Conservation (phyloP, 2,797 vertebrate genomes). For the Xenentodon cancila region DNA sequence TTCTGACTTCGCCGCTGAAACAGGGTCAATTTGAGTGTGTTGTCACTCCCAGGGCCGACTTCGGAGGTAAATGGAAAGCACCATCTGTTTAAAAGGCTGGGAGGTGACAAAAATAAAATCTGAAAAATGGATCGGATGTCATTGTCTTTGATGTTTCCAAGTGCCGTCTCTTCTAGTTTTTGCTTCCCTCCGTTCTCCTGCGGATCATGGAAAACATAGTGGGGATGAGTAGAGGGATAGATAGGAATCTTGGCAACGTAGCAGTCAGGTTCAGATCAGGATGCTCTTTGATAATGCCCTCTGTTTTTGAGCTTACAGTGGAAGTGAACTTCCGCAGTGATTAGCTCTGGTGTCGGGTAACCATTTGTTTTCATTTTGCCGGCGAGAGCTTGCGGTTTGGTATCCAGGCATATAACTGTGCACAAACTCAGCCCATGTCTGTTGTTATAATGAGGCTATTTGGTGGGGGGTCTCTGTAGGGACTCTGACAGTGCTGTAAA, state of each 20-base stretch:
- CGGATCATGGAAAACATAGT: slow-evolving; percentile 37
- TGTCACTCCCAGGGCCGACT: too few relatives aligned
- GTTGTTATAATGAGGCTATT: slow-evolving; percentile 61
- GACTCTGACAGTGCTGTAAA: slow-evolving; percentile 38
- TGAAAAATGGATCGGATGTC: slow-evolving; percentile 63
- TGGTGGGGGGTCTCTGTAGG: slow-evolving; percentile 50
- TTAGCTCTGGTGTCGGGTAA: slow-evolving; percentile 51
- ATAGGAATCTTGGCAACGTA: not conserved
- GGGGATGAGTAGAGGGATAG: slow-evolving; percentile 27
- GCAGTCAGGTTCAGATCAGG: slow-evolving; percentile 13
- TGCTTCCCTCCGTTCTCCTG: slow-evolving; percentile 22
- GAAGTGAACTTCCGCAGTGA: slow-evolving; percentile 42
- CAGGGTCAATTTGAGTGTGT: too few relatives aligned
- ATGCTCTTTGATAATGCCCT: slow-evolving; percentile 26
- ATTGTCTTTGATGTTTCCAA: slow-evolving; percentile 54
- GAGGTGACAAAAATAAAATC: slow-evolving; percentile 33
- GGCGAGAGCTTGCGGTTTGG: slow-evolving; percentile 44
- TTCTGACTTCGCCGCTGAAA: too few relatives aligned
- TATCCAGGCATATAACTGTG: slow-evolving; percentile 41
- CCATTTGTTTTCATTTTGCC: slow-evolving; percentile 54
- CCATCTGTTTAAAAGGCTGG: slow-evolving; percentile 20
- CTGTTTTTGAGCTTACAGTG: slow-evolving; percentile 31
- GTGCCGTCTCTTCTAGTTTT: slow-evolving; percentile 44
- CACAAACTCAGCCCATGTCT: slow-evolving; percentile 40
- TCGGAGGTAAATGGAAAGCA: too few relatives aligned